Percentiles rank a stretch among this genome's conserved stretches.
phyloP scores from a whole-genome alignment of 2,797 vertebrate species.

The Arremon brunneinucha region DNA sequence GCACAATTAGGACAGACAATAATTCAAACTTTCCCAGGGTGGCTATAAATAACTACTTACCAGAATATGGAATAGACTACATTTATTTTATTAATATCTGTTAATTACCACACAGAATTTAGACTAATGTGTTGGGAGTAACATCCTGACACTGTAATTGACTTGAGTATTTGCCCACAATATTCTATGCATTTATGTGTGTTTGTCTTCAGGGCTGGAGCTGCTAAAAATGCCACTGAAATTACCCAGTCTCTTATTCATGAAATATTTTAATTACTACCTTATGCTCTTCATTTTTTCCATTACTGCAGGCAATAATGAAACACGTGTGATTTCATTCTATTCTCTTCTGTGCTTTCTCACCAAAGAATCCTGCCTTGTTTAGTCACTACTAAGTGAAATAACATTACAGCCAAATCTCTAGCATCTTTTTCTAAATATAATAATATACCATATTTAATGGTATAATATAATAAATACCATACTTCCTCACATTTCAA shows the following conservation, averaged over 20 bases:
- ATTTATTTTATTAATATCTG: conserved; percentile 24
- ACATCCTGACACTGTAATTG: not conserved
- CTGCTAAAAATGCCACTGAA: not conserved
- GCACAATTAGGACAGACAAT: conserved; percentile 28
- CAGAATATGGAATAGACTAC: not conserved
- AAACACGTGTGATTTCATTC: not conserved
- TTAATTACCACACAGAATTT: conserved; percentile 33
- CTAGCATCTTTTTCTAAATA: not conserved
- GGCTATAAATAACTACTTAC: conserved; percentile 23
- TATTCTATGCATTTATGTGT: not conserved
- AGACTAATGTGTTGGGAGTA: conserved; percentile 9
- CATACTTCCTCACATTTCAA: not conserved
- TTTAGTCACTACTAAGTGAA: not conserved
- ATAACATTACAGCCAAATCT: not conserved
- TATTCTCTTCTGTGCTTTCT: not conserved
- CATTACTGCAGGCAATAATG: not conserved
- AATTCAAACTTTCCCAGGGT: conserved; percentile 2
- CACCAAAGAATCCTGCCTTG: not conserved
- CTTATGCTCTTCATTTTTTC: not conserved
- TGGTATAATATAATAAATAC: not conserved
- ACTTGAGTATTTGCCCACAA: not conserved
- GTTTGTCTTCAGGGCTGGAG: not conserved
- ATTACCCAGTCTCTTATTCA: not conserved
- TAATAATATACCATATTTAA: too few species aligned
- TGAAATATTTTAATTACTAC: conserved; percentile 26